A percentile compares a stretch with the other conserved stretches of the same genome.
Conservation (phyloP, 2,113 vertebrate species). For the Bos javanicus region DNA sequence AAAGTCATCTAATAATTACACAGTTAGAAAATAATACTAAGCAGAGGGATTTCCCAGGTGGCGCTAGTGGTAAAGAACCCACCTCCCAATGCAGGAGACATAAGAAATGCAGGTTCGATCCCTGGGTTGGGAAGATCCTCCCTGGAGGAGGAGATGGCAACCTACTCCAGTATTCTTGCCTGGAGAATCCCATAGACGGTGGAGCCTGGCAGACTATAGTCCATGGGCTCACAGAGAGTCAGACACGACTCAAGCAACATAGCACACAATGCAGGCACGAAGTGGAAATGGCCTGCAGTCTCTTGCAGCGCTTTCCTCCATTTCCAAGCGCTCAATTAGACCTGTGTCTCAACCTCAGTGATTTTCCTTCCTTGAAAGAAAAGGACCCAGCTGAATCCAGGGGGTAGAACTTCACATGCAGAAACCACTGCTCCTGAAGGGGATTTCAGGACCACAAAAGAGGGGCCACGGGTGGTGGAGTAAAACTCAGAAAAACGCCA, state of each 20-base stretch:
- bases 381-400: not conserved
- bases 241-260: fast-evolving
- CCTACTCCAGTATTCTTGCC: not conserved
- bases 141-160: not conserved
- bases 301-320: not conserved
- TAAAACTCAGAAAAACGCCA: not conserved
- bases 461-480: not conserved
- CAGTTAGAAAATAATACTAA: not conserved
- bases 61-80: not conserved
- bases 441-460: not conserved
- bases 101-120: not conserved
- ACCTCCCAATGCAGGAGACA: not conserved
- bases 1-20: not conserved
- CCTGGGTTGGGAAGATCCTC: not conserved
- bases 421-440: not conserved
- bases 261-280: not conserved
- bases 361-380: not conserved
- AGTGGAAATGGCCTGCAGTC: not conserved
- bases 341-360: not conserved
- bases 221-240: not conserved
- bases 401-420: not conserved
- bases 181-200: not conserved
- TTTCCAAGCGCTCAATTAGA: not conserved
- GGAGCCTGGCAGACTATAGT: not conserved
- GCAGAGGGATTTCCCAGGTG: not conserved